A percentile compares a stretch with the other conserved stretches of the same genome.
Conservation (phyloP, 2,888 invertebrate genomes). For the Lathronympha strigana region DNA sequence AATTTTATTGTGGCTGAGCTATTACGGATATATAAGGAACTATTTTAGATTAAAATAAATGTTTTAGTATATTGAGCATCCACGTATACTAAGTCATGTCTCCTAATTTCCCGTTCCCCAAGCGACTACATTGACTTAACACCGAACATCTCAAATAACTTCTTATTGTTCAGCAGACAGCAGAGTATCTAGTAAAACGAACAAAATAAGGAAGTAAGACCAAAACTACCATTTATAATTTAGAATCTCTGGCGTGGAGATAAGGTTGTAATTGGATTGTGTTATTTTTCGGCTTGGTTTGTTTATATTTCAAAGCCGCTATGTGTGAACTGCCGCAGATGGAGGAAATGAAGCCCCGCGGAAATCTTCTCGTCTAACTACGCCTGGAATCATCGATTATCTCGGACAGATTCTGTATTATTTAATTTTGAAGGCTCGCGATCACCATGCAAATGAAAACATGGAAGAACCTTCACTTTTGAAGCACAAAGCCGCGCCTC, state of each 20-base stretch:
- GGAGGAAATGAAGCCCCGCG: slow-evolving; percentile 28
- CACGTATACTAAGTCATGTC: background rate
- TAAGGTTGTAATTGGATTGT: background rate
- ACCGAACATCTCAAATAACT: slow-evolving; percentile 25
- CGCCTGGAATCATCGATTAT: slow-evolving; percentile 6
- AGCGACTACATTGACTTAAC: slow-evolving; percentile 16
- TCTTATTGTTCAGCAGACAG: slow-evolving; percentile 16
- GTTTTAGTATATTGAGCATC: background rate
- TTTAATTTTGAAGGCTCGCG: background rate
- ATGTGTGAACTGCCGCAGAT: slow-evolving; percentile 17
- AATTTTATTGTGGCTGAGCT: no score
- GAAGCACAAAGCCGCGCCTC: no score
- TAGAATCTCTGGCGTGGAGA: background rate
- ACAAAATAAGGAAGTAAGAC: background rate
- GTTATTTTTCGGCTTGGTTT: background rate
- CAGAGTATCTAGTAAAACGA: background rate
- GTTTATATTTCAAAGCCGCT: background rate
- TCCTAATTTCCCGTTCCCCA: slow-evolving; percentile 11
- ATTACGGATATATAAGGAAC: no score
- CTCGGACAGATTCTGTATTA: background rate
- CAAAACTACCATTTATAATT: background rate
- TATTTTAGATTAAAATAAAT: no score
- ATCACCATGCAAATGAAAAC: background rate
- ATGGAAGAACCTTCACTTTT: no score
- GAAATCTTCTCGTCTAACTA: slow-evolving; percentile 13